phyloP scores from a whole-genome alignment of 2,797 vertebrate genomes.

The Pithecia hirsuta region DNA sequence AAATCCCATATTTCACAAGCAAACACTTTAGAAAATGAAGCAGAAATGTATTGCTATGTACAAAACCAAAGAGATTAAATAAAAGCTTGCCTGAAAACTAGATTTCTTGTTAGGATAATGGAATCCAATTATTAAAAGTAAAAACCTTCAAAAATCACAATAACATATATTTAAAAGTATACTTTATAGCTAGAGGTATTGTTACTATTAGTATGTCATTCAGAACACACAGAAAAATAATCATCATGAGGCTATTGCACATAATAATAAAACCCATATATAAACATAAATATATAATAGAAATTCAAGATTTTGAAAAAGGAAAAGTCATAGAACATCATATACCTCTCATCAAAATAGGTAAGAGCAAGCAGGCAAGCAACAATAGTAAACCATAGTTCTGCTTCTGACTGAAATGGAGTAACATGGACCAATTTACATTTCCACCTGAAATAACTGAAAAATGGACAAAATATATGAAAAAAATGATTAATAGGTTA shows the following conservation, averaged over 20 bases:
- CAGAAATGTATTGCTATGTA: not conserved
- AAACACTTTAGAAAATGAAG: not conserved
- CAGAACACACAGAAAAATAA: not conserved
- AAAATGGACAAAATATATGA: not conserved
- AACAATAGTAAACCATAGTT: not conserved
- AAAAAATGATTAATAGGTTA: not conserved
- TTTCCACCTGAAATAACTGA: not conserved
- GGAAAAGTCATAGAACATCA: not conserved
- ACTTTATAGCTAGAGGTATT: not conserved
- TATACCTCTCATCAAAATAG: not conserved
- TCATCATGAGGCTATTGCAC: not conserved
- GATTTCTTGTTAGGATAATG: not conserved
- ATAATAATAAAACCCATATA: not conserved
- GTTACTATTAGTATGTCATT: not conserved
- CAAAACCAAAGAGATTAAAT: not conserved
- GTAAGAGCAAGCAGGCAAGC: not conserved
- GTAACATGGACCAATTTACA: not conserved
- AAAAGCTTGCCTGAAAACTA: not conserved
- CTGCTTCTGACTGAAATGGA: not conserved
- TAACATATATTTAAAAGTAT: not conserved
- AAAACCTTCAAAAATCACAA: not conserved
- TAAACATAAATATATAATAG: not conserved
- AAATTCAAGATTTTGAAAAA: not conserved
- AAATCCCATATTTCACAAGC: not conserved
- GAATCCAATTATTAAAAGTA: not conserved